A percentile compares a stretch with the other conserved stretches of the same genome.
These are phyloP conservation scores for Mythimna pallens DNA, from an alignment of 2,888 invertebrate genomes.

Conservation along the genomic window DNA sequence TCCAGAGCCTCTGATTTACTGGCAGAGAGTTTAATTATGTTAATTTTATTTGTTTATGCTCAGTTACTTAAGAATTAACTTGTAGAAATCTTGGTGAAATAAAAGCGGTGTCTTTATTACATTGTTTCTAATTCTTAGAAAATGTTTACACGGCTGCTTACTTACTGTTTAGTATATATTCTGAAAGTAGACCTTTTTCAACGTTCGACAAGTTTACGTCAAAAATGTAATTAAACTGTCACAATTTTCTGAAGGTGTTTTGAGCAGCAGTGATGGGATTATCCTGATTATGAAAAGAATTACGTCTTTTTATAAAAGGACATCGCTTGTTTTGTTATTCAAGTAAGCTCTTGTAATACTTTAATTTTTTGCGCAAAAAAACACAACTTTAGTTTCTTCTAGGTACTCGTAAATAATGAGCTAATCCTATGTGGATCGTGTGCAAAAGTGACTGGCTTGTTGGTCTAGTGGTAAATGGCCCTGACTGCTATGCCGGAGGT, in stretches of 20 bases:
- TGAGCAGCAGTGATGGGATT: neutral
- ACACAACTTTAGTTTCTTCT: neutral
- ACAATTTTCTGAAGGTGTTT: conserved; percentile 16
- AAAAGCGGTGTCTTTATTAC: conserved; percentile 57
- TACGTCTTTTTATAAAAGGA: neutral
- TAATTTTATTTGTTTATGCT: conserved; percentile 67
- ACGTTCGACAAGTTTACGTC: conserved; percentile 26
- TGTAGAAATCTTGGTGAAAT: conserved; percentile 55
- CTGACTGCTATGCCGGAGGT: too few relatives aligned
- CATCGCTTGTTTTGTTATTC: neutral
- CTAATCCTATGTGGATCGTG: neutral
- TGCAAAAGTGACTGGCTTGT: neutral
- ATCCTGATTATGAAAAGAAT: conserved; percentile 12
- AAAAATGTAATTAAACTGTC: conserved; percentile 38
- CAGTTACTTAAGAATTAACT: conserved; percentile 61
- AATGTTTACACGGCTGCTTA: conserved; percentile 55
- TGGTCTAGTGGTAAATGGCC: too few relatives aligned
- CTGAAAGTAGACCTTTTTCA: conserved; percentile 31
- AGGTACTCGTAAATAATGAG: rapidly evolving
- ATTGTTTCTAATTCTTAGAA: conserved; percentile 49
- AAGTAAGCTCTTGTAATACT: neutral
- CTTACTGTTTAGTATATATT: conserved; percentile 37
- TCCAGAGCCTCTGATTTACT: conserved; percentile 57
- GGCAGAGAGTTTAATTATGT: conserved; percentile 68
- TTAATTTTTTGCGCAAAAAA: too few relatives aligned